Evolutionary conservation across 2,888 invertebrate genomes (phyloP).

Genomic region (Meta bourneti): DNA sequence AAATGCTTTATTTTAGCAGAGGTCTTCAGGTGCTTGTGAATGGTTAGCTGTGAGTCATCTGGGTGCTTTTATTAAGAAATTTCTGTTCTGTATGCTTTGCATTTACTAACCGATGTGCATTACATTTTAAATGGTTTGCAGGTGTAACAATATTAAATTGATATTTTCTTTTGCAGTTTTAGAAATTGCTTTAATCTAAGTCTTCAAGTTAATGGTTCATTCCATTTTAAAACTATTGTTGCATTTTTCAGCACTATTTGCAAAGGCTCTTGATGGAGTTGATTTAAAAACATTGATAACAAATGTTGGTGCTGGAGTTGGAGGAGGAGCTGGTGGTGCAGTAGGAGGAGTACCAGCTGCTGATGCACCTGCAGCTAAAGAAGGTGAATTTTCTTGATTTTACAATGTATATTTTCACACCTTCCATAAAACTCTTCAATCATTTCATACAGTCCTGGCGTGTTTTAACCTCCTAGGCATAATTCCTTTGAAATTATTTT

Average conservation of each 20-base stretch:
- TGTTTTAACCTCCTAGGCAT: no score
- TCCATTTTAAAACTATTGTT: not conserved
- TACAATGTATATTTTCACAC: not conserved
- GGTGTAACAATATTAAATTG: no score
- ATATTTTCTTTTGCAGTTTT: no score
- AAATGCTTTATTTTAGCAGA: no score
- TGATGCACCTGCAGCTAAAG: slow-evolving; percentile 78
- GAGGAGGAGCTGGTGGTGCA: slow-evolving; percentile 86
- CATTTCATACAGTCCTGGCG: no score
- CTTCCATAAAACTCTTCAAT: not conserved
- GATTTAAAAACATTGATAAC: slow-evolving; percentile 96
- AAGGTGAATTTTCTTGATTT: slow-evolving; percentile 34
- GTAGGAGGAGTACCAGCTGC: slow-evolving; percentile 83
- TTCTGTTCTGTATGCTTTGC: no score
- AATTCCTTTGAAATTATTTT: no score
- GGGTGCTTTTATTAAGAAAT: no score
- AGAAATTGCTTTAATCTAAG: not conserved
- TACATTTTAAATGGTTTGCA: no score
- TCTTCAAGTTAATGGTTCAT: not conserved
- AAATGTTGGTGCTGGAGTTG: slow-evolving; percentile 94
- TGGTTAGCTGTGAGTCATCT: no score
- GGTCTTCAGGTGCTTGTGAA: no score
- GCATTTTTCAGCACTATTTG: slow-evolving; percentile 86
- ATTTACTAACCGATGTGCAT: no score
- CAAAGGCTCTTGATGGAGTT: slow-evolving; percentile 96